phyloP scores from a whole-genome alignment of 2,797 vertebrate genomes.

The Phrynocephalus vlangalii region DNA sequence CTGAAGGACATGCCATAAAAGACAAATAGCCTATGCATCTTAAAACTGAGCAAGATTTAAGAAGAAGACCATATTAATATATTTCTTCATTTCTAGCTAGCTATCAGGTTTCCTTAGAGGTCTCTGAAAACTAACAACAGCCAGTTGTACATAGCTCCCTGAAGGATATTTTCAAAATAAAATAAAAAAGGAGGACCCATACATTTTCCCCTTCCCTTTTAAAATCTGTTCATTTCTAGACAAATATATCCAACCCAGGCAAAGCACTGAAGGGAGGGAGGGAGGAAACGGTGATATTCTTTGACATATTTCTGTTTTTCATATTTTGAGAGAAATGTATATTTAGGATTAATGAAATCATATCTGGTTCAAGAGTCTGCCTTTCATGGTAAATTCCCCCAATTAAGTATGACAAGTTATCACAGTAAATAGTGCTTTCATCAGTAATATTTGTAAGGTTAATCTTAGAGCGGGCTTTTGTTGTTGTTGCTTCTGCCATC shows the following conservation, averaged over 20 bases:
- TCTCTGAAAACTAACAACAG: conserved; percentile 43
- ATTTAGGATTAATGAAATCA: neutral
- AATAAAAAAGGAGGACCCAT: neutral
- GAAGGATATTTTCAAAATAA: conserved; percentile 24
- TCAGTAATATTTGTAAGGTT: conserved; percentile 28
- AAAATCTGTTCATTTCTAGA: conserved; percentile 36
- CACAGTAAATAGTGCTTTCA: neutral
- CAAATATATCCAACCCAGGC: conserved; percentile 11
- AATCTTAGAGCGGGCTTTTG: conserved; percentile 23
- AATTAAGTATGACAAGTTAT: neutral
- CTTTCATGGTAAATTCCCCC: conserved; percentile 13
- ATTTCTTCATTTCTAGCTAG: conserved; percentile 39
- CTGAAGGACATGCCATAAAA: conserved; percentile 35
- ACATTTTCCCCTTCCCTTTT: neutral
- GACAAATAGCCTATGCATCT: conserved; percentile 5
- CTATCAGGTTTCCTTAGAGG: conserved; percentile 32
- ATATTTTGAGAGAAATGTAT: neutral
- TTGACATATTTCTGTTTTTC: neutral
- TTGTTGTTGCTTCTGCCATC: conserved; percentile 36
- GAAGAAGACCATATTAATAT: conserved; percentile 33
- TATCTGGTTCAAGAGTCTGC: neutral
- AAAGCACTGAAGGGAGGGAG: conserved; percentile 12
- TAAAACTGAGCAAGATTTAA: conserved; percentile 45
- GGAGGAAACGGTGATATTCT: neutral
- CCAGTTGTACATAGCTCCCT: neutral